These are phyloP conservation scores for Sinella curviseta DNA, from an alignment of 1,140 invertebrate genomes.

Conservation along the genomic window DNA sequence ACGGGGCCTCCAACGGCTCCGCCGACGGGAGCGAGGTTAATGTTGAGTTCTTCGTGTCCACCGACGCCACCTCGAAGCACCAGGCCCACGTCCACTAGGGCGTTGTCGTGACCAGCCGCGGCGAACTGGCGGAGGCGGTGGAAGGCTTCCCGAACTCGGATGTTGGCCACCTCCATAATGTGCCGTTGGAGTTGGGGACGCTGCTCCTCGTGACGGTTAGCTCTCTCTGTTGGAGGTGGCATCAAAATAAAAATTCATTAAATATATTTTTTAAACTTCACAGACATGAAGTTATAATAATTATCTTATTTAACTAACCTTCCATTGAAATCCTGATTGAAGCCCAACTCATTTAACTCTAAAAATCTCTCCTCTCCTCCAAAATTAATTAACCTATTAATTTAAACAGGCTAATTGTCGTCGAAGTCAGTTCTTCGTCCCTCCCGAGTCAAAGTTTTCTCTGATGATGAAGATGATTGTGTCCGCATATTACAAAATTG, in stretches of 20 bases:
- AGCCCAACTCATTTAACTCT: background rate
- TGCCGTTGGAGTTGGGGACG: background rate
- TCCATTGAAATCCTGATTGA: background rate
- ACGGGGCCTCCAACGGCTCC: background rate
- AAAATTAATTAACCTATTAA: too few relatives aligned
- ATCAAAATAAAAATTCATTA: background rate
- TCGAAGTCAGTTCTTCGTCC: too few relatives aligned
- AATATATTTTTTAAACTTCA: background rate
- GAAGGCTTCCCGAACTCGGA: constrained; percentile 6
- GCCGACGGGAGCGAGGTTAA: background rate
- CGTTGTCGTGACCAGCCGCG: background rate
- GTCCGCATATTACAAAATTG: too few relatives aligned
- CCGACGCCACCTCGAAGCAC: background rate
- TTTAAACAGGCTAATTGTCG: too few relatives aligned
- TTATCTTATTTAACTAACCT: background rate
- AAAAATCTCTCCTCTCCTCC: too few relatives aligned
- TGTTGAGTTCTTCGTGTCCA: background rate
- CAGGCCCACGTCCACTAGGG: background rate
- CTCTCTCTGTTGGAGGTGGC: background rate
- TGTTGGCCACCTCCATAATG: background rate
- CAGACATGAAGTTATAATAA: background rate
- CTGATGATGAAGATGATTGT: too few relatives aligned
- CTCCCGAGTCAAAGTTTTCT: too few relatives aligned
- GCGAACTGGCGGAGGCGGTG: background rate
- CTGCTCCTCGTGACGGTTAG: background rate